A percentile compares a stretch with the other conserved stretches of the same genome.
phyloP scores from a whole-genome alignment of 2,797 vertebrate genomes.

The Chelmon rostratus region DNA sequence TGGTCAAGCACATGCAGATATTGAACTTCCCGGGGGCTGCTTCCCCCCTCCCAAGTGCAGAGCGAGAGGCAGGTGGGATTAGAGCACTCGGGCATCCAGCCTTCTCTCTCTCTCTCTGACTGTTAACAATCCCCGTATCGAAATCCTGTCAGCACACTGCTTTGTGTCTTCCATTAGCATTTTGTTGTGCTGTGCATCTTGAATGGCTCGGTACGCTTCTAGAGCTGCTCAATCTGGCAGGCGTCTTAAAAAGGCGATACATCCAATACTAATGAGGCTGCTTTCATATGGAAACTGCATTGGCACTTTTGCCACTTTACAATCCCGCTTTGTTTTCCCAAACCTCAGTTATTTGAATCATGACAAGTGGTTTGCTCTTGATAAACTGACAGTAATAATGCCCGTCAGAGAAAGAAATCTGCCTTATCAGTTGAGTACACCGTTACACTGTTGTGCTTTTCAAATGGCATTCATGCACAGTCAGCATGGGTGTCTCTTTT shows the following conservation, averaged over 20 bases:
- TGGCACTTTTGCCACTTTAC: constrained; percentile 67
- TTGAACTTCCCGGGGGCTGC: constrained; percentile 68
- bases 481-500: constrained; percentile 65
- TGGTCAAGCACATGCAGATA: constrained; percentile 81
- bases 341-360: constrained; percentile 34
- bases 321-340: constrained; percentile 42
- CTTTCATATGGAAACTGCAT: constrained; percentile 71
- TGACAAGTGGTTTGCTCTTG: constrained; percentile 34
- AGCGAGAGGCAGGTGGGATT: constrained; percentile 73
- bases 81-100: constrained; percentile 70
- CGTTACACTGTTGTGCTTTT: constrained; percentile 54
- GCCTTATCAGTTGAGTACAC: constrained; percentile 33
- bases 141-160: constrained; percentile 81
- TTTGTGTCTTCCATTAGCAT: constrained; percentile 82
- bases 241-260: constrained; percentile 67
- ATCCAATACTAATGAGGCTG: constrained; percentile 79
- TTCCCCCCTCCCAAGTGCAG: constrained; percentile 38
- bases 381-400: constrained; percentile 46
- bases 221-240: constrained; percentile 69
- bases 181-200: constrained; percentile 83
- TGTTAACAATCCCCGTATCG: constrained; percentile 81
- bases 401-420: constrained; percentile 20
- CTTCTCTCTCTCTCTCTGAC: constrained; percentile 49
- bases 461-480: constrained; percentile 55
- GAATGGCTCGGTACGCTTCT: constrained; percentile 73